Percentiles rank a stretch among this genome's conserved stretches.
Conservation (phyloP, 2,797 vertebrate genomes). For the Pangasius macronema region DNA sequence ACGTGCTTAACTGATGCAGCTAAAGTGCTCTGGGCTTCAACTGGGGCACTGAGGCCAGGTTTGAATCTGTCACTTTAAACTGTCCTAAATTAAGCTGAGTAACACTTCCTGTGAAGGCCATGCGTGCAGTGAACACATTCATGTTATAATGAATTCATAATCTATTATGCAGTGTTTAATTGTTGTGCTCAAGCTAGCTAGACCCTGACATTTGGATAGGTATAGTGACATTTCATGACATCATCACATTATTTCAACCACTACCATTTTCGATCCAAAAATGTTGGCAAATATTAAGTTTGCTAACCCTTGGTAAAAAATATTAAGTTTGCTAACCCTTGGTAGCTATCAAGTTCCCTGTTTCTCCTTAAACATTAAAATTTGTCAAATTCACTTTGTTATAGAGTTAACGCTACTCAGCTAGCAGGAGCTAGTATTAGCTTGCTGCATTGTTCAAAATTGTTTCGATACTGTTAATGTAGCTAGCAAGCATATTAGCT, state of each 20-base stretch:
- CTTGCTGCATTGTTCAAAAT: background rate
- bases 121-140: background rate
- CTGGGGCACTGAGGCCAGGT: background rate
- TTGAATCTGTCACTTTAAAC: slow-evolving; percentile 16
- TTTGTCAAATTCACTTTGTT: background rate
- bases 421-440: background rate
- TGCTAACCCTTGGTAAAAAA: background rate
- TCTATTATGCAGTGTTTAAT: background rate
- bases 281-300: background rate
- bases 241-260: background rate
- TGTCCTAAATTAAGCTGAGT: background rate
- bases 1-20: slow-evolving; percentile 14
- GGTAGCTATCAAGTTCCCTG: background rate
- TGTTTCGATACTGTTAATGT: background rate
- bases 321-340: too few relatives aligned
- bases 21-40: slow-evolving; percentile 4
- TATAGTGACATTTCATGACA: background rate
- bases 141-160: background rate
- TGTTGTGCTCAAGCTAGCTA: background rate
- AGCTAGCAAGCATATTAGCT: background rate
- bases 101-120: background rate
- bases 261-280: background rate
- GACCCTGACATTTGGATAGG: background rate
- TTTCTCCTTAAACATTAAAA: background rate
- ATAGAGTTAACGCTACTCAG: background rate